Percentiles rank a stretch among this genome's conserved stretches.
phyloP scores from a whole-genome alignment of 2,888 invertebrate species.

The Halictus ligatus region DNA sequence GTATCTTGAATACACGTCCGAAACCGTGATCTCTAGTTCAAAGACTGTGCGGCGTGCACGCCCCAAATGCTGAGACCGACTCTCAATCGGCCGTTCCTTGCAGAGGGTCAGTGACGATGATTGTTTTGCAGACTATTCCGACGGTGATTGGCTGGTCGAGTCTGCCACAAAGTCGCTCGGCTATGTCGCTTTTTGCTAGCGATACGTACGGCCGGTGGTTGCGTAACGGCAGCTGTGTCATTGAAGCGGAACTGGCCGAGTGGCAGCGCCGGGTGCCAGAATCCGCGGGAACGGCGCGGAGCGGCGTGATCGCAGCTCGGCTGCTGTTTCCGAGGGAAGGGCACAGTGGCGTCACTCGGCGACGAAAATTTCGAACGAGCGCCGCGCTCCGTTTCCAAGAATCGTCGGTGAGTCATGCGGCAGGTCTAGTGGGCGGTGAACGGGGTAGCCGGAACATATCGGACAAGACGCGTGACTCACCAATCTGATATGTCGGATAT shows the following conservation, averaged over 20 bases:
- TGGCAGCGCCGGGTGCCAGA: constrained; percentile 2
- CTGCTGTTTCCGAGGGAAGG: not conserved
- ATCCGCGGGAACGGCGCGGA: constrained; percentile 1
- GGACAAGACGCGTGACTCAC: constrained; percentile 77
- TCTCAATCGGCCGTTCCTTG: not conserved
- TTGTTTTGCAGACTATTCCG: constrained; percentile 27
- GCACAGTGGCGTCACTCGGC: constrained; percentile 36
- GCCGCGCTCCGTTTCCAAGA: constrained; percentile 64
- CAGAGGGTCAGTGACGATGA: not conserved
- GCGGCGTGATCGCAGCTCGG: not conserved
- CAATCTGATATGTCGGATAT: constrained; percentile 76
- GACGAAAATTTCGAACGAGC: constrained; percentile 67
- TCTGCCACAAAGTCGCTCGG: constrained; percentile 17
- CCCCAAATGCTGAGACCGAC: not conserved
- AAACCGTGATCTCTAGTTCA: too few species aligned
- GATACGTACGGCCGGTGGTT: constrained; percentile 26
- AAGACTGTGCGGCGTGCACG: not conserved
- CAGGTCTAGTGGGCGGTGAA: constrained; percentile 74
- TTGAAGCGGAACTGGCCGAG: constrained; percentile 40
- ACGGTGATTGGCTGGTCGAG: not conserved
- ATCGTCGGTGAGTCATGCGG: constrained; percentile 71
- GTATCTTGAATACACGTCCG: too few species aligned
- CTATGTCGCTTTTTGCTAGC: constrained; percentile 22
- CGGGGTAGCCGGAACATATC: constrained; percentile 75
- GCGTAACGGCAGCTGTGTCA: constrained; percentile 44